Evolutionary conservation across 2,888 invertebrate genomes (phyloP).

Genomic region (Plebejus anna): DNA sequence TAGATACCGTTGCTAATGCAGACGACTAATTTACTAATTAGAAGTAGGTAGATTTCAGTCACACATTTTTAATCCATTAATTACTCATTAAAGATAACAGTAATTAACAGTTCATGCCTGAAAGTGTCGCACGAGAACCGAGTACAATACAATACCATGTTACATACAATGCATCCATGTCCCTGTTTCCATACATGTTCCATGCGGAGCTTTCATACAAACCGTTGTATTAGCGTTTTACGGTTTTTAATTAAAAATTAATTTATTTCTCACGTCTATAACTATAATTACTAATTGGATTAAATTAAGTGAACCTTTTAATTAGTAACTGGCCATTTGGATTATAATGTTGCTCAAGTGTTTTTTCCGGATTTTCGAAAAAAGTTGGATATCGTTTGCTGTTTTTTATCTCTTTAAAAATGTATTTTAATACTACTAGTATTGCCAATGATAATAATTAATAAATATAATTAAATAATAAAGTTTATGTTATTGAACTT

Average conservation of each 20-base stretch:
- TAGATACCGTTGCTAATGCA: too few relatives aligned
- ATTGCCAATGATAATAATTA: background rate
- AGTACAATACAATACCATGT: background rate
- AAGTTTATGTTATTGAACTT: background rate
- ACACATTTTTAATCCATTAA: background rate
- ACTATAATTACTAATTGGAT: too few relatives aligned
- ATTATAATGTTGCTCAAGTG: too few relatives aligned
- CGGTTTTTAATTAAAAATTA: conserved; percentile 15
- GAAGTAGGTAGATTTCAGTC: too few relatives aligned
- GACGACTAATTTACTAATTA: too few relatives aligned
- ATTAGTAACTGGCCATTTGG: too few relatives aligned
- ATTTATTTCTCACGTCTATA: background rate
- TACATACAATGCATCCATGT: background rate
- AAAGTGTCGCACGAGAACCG: conserved; percentile 26
- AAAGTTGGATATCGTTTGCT: too few relatives aligned
- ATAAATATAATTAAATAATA: background rate
- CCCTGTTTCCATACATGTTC: conserved; percentile 20
- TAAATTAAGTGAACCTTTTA: too few relatives aligned
- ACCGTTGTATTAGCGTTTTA: background rate
- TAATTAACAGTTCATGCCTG: background rate
- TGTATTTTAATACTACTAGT: too few relatives aligned
- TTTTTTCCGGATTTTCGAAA: too few relatives aligned
- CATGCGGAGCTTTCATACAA: conserved; percentile 9
- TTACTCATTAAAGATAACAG: background rate
- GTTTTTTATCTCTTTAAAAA: background rate